Conservation (phyloP, 2,888 invertebrate genomes). For the Agrypnus murinus region DNA sequence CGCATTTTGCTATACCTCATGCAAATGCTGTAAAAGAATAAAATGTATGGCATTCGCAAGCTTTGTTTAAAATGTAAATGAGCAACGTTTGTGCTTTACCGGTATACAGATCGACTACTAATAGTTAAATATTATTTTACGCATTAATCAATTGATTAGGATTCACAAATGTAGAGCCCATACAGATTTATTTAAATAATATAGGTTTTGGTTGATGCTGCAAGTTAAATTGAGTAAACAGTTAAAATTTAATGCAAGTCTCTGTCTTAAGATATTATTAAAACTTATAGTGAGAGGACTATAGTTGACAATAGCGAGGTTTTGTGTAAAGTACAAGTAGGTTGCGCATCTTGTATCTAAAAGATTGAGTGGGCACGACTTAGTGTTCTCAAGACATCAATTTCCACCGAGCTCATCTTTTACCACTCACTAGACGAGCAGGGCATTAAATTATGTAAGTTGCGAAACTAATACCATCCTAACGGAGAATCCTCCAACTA, state of each 20-base stretch:
- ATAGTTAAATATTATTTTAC: conserved; percentile 9
- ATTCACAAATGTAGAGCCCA: too few relatives aligned
- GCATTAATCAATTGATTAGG: too few relatives aligned
- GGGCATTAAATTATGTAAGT: conserved; percentile 45
- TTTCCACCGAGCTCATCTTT: conserved; percentile 52
- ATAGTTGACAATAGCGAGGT: conserved; percentile 48
- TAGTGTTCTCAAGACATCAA: conserved; percentile 54
- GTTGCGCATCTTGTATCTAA: conserved; percentile 55
- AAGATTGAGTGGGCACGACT: conserved; percentile 55
- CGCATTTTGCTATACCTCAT: conserved; percentile 1
- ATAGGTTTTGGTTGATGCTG: too few relatives aligned
- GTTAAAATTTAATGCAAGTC: too few relatives aligned
- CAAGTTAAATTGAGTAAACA: too few relatives aligned
- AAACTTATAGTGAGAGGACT: conserved; percentile 34
- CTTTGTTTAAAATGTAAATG: conserved; percentile 51
- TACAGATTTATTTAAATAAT: too few relatives aligned
- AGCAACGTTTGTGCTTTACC: conserved; percentile 48
- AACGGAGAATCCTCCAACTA: conserved; percentile 33
- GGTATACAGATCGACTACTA: conserved; percentile 42
- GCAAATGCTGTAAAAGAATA: conserved; percentile 39
- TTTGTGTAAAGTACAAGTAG: conserved; percentile 52
- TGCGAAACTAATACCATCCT: conserved; percentile 43
- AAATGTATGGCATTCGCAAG: conserved; percentile 43
- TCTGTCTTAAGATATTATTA: too few relatives aligned
- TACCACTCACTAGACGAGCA: conserved; percentile 48